Conservation (phyloP, 2,113 vertebrate genomes). For the Rhinoptilus africanus region DNA sequence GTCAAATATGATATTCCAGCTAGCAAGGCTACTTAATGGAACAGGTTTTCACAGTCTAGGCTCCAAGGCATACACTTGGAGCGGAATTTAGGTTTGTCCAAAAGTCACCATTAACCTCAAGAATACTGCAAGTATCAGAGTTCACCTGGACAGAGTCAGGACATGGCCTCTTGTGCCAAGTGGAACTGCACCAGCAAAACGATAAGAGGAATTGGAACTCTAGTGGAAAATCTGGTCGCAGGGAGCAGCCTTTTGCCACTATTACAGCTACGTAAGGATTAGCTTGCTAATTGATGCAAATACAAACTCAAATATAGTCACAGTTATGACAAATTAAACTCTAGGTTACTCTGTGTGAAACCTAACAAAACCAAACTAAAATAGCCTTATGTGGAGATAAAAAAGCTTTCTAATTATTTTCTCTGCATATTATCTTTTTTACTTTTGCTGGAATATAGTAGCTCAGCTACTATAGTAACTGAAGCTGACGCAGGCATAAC, state of each 20-base stretch:
- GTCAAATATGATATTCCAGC: neutral
- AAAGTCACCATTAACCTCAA: neutral
- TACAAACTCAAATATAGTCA: neutral
- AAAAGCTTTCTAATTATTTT: neutral
- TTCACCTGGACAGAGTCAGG: neutral
- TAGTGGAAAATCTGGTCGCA: neutral
- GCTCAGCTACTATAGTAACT: neutral
- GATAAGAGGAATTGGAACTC: neutral
- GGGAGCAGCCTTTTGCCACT: neutral
- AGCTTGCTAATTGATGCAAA: neutral
- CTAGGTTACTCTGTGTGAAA: neutral
- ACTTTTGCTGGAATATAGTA: neutral
- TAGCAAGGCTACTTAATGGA: neutral
- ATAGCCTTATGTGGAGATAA: neutral
- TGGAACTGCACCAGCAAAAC: neutral
- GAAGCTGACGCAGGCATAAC: accelerated
- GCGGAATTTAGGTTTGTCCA: neutral
- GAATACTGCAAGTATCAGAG: neutral
- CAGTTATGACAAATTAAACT: neutral
- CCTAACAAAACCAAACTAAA: neutral
- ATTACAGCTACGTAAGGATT: neutral
- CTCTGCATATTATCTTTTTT: neutral
- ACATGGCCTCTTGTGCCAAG: neutral
- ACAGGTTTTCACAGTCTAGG: neutral
- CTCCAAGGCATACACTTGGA: neutral